Evolutionary conservation across 2,113 vertebrate species (phyloP), one percentile per base, ranked within the genome.

Genomic region (Syrmaticus mikado): DNA sequence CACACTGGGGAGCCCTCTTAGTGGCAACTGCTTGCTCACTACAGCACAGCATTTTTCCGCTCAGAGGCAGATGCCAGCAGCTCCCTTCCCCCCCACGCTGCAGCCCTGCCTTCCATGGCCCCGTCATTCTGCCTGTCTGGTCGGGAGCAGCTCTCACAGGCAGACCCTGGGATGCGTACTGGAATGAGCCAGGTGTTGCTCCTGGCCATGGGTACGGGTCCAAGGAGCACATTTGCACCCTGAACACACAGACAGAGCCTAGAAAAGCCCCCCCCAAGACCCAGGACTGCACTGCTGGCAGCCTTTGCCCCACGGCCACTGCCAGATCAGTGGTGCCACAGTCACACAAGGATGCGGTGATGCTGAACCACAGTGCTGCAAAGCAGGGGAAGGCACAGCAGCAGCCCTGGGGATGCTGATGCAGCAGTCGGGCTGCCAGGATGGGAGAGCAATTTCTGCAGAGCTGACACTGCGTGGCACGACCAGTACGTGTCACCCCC

Each of bases 251-350:
- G 38, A 18, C 12, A 4, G 6, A 64, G n/a, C 8, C 36, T 34
- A 20, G 52, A 27, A 70, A 71, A 75, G 5, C 22, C n/a, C 60
- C 13, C 24, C n/a, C 36, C 27, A 60, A 4, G 0, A 1, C 8
- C 7, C 1, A 0, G 16, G 36, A 27, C 9, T 62, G 40, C 1
- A 1, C 18, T 55, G 34, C 3, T 34, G 52, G 28, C 21, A 75
- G 24, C 19, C 6, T 83, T 18, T 64, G 40, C 8, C 53, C 28
- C 62, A 17, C 1, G 22, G 67, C 30, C 32, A 3, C 72, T 46
- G 67, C 53, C 19, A 4, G 36, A 12, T 53, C 4, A 6, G 27
- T 2, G 0, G 19, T 2, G 36, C 25, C 20, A 67, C 72, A 40
- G 2, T 43, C 28, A 0, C 1, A 8, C n/a, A 20, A 62, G 36